Evolutionary conservation across 64 coral and sea anemone species (phyloP).

Genomic region (Montipora foliosa): DNA sequence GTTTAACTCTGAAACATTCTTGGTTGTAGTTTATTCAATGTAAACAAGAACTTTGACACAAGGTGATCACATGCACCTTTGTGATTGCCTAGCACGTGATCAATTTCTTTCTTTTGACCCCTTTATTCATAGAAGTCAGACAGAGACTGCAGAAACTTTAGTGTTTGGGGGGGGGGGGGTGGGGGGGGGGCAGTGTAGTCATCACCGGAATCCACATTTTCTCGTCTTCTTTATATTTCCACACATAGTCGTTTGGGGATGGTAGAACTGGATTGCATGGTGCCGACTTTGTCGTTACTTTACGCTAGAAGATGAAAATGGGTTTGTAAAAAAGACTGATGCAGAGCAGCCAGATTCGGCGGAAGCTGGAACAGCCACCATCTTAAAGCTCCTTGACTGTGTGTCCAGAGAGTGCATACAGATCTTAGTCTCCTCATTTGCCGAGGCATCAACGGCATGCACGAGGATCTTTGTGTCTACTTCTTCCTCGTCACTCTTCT

Average conservation of each 20-base stretch:
- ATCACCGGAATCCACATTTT: conserved; percentile 5
- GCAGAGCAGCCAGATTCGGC: neutral
- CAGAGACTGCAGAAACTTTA: too few relatives aligned
- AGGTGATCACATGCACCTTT: too few relatives aligned
- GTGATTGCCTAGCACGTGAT: too few relatives aligned
- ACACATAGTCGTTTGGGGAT: neutral
- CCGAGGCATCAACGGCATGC: conserved; percentile 23
- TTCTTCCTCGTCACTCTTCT: conserved; percentile 6
- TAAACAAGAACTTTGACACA: too few relatives aligned
- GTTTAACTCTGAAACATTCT: too few relatives aligned
- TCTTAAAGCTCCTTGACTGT: neutral
- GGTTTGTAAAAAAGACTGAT: neutral
- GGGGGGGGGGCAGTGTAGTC: neutral
- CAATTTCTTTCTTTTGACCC: too few relatives aligned
- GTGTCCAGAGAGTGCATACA: conserved; percentile 27
- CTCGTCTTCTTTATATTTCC: neutral
- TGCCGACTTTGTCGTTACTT: neutral
- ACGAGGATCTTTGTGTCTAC: conserved; percentile 20
- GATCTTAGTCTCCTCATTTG: conserved; percentile 3
- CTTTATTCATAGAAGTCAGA: too few relatives aligned
- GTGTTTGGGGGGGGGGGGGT: neutral
- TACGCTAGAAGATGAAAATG: neutral
- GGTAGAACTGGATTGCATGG: neutral
- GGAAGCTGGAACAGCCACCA: neutral
- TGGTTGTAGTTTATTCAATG: too few relatives aligned